These are phyloP conservation scores for Muntiacus reevesi DNA, from an alignment of 2,113 vertebrate genomes.

Conservation along the genomic window DNA sequence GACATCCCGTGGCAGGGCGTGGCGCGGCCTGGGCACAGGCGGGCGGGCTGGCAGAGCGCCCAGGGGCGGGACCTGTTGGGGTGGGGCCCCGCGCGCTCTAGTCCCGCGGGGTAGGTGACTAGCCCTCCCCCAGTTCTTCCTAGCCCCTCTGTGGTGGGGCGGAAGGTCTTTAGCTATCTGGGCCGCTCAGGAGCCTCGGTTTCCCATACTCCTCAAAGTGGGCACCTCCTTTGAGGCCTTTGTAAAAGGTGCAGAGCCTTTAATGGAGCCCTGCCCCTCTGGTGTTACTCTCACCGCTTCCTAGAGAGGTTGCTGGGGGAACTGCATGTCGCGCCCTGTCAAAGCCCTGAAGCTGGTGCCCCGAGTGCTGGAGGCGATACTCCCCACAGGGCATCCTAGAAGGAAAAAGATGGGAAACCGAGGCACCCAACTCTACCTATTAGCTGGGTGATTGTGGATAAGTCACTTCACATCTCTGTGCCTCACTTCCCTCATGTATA, in stretches of 20 bases:
- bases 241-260: conserved; percentile 45
- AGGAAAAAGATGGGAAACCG: background rate
- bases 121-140: background rate
- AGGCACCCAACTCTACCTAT: background rate
- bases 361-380: background rate
- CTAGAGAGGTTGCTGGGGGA: conserved; percentile 38
- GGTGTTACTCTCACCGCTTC: background rate
- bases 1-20: conserved; percentile 48
- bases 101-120: background rate
- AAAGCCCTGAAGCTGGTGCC: background rate
- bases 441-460: background rate
- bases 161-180: background rate
- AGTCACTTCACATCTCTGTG: background rate
- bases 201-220: background rate
- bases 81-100: background rate
- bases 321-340: background rate
- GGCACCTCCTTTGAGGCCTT: conserved; percentile 24
- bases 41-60: conserved; percentile 39
- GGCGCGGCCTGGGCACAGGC: conserved; percentile 9
- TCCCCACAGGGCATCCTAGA: background rate
- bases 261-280: conserved; percentile 40
- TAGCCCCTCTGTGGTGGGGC: background rate
- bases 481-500: conserved; percentile 32
- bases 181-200: background rate
- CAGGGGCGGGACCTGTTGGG: conserved; percentile 49